Percentiles rank a stretch among this genome's conserved stretches.
phyloP scores from a whole-genome alignment of 1,140 invertebrate species.

The Pseudomyrmex concolor region DNA sequence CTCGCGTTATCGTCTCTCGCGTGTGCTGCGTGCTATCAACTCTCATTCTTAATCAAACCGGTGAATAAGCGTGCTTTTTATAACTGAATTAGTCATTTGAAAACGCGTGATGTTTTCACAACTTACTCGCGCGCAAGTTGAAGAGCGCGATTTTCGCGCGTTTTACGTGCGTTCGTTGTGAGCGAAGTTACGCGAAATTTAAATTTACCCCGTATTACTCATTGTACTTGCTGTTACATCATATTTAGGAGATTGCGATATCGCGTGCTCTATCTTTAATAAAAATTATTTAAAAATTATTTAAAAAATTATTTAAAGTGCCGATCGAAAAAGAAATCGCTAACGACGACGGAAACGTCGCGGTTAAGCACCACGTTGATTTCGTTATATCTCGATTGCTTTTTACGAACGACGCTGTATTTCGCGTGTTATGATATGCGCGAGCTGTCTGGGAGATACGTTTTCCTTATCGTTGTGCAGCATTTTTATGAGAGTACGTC shows the following conservation, averaged over 20 bases:
- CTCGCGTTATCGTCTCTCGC: neutral
- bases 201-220: neutral
- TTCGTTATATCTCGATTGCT: conserved; percentile 64
- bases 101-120: neutral
- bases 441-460: conserved; percentile 21
- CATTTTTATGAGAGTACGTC: conserved; percentile 48
- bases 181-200: neutral
- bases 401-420: conserved; percentile 52
- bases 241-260: neutral
- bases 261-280: neutral
- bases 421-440: conserved; percentile 46
- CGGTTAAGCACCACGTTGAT: conserved; percentile 20
- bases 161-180: neutral
- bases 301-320: neutral
- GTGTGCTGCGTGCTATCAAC: neutral
- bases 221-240: conserved; percentile 1
- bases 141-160: neutral
- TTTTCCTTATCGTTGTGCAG: conserved; percentile 58
- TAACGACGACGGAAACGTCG: conserved; percentile 7
- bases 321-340: neutral
- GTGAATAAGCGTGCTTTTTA: conserved; percentile 18
- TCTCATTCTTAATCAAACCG: neutral
- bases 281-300: conserved; percentile 6
- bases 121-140: neutral
- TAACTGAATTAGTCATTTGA: conserved; percentile 20